Evolutionary conservation across 1,140 invertebrate genomes (phyloP).

Genomic region (Drosophila fuyamai): DNA sequence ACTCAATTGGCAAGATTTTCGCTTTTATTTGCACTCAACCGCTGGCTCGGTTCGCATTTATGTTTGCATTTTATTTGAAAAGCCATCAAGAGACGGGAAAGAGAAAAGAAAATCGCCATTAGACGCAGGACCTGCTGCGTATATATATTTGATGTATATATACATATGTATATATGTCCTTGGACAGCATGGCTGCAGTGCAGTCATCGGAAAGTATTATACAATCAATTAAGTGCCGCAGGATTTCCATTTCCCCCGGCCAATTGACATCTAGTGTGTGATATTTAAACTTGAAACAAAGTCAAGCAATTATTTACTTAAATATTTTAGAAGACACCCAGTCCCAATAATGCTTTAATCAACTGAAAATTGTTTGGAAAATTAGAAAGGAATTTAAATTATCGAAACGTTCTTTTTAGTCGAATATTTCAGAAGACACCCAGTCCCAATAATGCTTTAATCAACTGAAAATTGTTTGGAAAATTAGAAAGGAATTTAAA

Average conservation of each 20-base stretch:
- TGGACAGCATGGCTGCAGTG: constrained; percentile 8
- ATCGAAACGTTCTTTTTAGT: too few relatives aligned
- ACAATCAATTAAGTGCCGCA: constrained; percentile 60
- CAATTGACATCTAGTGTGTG: not conserved
- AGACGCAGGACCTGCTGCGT: constrained; percentile 35
- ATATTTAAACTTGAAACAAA: constrained; percentile 12
- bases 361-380: not conserved
- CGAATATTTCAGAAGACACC: not conserved
- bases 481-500: too few relatives aligned
- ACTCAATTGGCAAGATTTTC: constrained; percentile 72
- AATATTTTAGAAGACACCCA: not conserved
- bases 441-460: not conserved
- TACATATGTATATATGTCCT: constrained; percentile 21
- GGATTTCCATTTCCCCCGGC: constrained; percentile 5
- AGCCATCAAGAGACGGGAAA: constrained; percentile 50
- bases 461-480: not conserved
- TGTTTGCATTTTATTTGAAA: constrained; percentile 76
- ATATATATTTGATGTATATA: constrained; percentile 7
- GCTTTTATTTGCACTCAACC: constrained; percentile 75
- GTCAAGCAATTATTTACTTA: not conserved
- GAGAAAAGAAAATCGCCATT: constrained; percentile 51
- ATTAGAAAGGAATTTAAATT: too few relatives aligned
- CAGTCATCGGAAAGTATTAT: constrained; percentile 50
- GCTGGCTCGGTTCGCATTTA: constrained; percentile 54
- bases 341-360: not conserved